Evolutionary conservation across 1,140 invertebrate genomes (phyloP).

Genomic region (Penaeus chinensis): DNA sequence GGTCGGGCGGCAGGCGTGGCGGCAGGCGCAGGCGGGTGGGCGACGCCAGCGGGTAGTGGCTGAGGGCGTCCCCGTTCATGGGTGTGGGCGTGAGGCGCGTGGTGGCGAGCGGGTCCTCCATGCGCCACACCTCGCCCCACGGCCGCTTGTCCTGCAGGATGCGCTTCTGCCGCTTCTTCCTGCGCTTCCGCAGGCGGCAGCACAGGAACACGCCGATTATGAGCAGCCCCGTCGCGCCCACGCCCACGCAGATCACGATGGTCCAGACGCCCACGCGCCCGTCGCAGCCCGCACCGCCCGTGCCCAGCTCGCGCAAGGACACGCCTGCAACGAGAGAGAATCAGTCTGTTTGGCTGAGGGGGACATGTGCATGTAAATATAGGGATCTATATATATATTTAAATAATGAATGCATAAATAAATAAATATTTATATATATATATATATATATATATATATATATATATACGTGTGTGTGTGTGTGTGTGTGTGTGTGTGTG

Average conservation of each 20-base stretch:
- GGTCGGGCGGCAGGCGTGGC: slow-evolving; percentile 51
- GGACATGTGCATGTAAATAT: too few relatives aligned
- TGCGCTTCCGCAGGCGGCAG: slow-evolving; percentile 33
- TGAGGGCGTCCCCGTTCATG: slow-evolving; percentile 26
- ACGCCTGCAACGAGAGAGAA: slow-evolving; percentile 25
- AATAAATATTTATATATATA: too few relatives aligned
- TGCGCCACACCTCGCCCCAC: slow-evolving; percentile 37
- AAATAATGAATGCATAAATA: too few relatives aligned
- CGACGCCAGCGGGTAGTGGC: slow-evolving; percentile 4
- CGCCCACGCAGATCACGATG: slow-evolving; percentile 31
- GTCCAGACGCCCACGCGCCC: slow-evolving; percentile 33
- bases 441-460: too few relatives aligned
- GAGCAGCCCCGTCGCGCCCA: slow-evolving; percentile 16
- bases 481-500: too few relatives aligned
- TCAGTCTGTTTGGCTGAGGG: too few relatives aligned
- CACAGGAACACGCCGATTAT: slow-evolving; percentile 15
- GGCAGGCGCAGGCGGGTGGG: slow-evolving; percentile 27
- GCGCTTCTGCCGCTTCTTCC: slow-evolving; percentile 25
- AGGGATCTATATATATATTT: too few relatives aligned
- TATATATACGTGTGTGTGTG: too few relatives aligned
- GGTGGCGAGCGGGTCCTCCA: slow-evolving; percentile 26
- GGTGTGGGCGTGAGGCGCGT: slow-evolving; percentile 35
- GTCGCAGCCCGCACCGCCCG: slow-evolving; percentile 27
- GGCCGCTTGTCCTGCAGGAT: slow-evolving; percentile 23
- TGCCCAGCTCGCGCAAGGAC: slow-evolving; percentile 30